Evolutionary conservation across 2,888 invertebrate genomes (phyloP).

Genomic region (Sinotaia quadrata): DNA sequence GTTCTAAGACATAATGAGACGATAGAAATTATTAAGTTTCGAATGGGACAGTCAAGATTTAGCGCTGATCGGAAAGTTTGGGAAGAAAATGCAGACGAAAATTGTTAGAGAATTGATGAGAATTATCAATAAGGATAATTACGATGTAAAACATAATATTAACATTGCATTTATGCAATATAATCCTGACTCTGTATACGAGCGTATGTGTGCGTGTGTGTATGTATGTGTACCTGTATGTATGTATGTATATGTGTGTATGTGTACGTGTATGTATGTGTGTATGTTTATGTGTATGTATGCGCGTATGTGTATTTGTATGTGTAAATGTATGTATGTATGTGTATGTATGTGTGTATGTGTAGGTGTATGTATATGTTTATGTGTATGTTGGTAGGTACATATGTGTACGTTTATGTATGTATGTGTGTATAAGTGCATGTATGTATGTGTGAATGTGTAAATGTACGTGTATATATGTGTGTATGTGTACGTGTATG

Average conservation of each 20-base stretch:
- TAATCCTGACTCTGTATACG: background rate
- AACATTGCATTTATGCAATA: no score
- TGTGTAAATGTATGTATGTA: background rate
- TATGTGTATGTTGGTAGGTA: background rate
- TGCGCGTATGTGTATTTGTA: background rate
- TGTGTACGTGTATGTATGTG: background rate
- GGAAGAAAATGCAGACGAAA: no score
- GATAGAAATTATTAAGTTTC: no score
- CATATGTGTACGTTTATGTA: background rate
- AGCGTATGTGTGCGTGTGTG: conserved; percentile 9
- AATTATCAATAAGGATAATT: no score
- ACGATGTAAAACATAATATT: no score
- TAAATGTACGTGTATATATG: background rate
- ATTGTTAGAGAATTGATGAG: no score
- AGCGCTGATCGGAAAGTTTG: no score
- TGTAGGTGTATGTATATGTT: background rate
- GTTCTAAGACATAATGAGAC: no score
- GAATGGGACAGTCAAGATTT: no score
- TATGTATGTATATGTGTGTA: conserved; percentile 1
- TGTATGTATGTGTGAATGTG: background rate
- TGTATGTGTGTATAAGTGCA: background rate
- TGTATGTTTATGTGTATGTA: background rate
- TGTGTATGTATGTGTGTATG: background rate
- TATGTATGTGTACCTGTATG: background rate
- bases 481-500: background rate